These are phyloP conservation scores for Pseudococcus viburni DNA, from an alignment of 2,888 invertebrate species.

Conservation along the genomic window DNA sequence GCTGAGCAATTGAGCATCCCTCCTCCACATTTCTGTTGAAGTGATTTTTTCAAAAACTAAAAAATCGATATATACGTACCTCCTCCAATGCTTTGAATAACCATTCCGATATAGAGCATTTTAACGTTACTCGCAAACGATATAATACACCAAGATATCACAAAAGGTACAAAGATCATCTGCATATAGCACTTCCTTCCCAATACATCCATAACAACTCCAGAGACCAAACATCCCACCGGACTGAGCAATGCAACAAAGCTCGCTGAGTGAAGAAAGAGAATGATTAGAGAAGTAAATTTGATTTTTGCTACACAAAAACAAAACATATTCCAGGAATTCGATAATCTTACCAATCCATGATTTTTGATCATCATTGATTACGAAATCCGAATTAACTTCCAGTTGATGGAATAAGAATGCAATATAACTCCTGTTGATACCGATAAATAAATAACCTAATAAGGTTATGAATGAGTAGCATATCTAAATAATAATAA, in stretches of 20 bases:
- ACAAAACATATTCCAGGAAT: no score
- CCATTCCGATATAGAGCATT: conserved; percentile 38
- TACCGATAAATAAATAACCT: conserved; percentile 47
- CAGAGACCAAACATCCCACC: conserved; percentile 47
- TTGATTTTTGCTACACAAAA: neutral
- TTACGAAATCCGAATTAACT: neutral
- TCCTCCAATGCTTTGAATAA: conserved; percentile 47
- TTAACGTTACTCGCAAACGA: conserved; percentile 27
- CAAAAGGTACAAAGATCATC: conserved; percentile 23
- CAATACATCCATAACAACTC: conserved; percentile 46
- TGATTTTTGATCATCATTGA: conserved; percentile 42
- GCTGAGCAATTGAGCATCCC: no score
- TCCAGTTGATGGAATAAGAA: conserved; percentile 59
- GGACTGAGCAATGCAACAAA: conserved; percentile 41
- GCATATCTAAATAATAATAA: neutral
- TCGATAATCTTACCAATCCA: conserved; percentile 39
- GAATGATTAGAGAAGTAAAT: neutral
- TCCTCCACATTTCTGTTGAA: no score
- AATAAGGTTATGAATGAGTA: conserved; percentile 33
- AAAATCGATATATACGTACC: neutral
- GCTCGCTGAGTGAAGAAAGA: conserved; percentile 11
- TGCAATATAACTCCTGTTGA: conserved; percentile 41
- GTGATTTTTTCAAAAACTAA: no score
- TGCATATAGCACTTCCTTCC: conserved; percentile 31
- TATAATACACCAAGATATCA: conserved; percentile 38